Evolutionary conservation across 2,888 invertebrate genomes (phyloP), one percentile per base, ranked within the genome.

Genomic region (Dicyrtoma fusca): DNA sequence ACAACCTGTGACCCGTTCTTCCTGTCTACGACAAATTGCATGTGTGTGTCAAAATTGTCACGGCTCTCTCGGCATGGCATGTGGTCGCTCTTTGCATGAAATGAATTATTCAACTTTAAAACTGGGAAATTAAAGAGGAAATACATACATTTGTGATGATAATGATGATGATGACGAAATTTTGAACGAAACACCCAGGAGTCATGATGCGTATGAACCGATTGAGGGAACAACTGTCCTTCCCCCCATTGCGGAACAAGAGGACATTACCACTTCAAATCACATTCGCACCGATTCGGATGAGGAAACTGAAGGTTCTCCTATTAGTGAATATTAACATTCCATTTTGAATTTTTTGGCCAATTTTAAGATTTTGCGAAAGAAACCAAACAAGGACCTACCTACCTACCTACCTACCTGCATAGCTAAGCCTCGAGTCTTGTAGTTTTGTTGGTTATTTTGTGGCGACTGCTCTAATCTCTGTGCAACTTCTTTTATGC

Each of bases 121-220:
- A 57, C n/a, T 61, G n/a, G n/a, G n/a, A n/a, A n/a, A 34, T 34
- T 3, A 34, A 34, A 34, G 49, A 49, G 17, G 14, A n/a, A 49
- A 49, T n/a, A 11, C 11, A 11, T 49, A 6, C 49, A 49, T 10
- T 44, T 44, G 13, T n/a, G 45, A 10, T 44, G 13, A 17, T 49
- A 49, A 4, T 49, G 49, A 49, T 6, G 11, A 49, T 49, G 14
- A 3, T 21, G 13, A 57, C 5, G 14, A n/a, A 3, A 25, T 57
- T 47, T 63, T 42, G n/a, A 63, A 63, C 13, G 14, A 61, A 49
- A 5, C 8, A 25, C 49, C 6, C 51, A 79, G 75, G 70, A 79
- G 74, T 69, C 78, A 80, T 53, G 76, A 76, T 11, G 77, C 68
- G 0, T 80, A 80, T 63, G 80, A 80, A 19, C 80, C 80, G 21